Evolutionary conservation across 2,797 vertebrate genomes (phyloP).

Genomic region (Botia almorhae): DNA sequence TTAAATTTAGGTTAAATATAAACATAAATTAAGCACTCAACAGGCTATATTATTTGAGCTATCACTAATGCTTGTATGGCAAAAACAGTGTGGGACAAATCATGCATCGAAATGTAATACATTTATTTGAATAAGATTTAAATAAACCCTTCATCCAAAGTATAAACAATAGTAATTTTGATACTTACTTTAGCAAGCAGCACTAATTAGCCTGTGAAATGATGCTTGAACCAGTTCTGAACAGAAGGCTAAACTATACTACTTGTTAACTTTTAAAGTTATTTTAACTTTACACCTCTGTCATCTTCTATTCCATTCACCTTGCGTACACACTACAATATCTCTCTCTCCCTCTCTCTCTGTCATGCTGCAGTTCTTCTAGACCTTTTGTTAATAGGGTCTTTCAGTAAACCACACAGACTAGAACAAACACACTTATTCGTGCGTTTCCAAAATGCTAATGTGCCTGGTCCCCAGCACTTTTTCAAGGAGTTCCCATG

Average conservation of each 20-base stretch:
- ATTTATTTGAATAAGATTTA: too few relatives aligned
- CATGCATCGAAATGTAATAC: too few relatives aligned
- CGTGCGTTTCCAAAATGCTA: constrained; percentile 76
- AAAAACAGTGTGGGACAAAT: too few relatives aligned
- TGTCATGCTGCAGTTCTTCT: constrained; percentile 16
- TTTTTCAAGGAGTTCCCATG: constrained; percentile 69
- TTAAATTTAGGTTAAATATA: too few relatives aligned
- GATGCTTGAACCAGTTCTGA: too few relatives aligned
- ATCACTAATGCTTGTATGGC: too few relatives aligned
- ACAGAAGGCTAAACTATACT: background rate
- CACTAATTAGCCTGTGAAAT: too few relatives aligned
- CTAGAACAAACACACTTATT: constrained; percentile 76
- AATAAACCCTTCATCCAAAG: too few relatives aligned
- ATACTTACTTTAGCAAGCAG: too few relatives aligned
- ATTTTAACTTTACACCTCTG: constrained; percentile 1
- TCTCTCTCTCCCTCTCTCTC: constrained; percentile 19
- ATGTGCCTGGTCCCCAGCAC: constrained; percentile 69
- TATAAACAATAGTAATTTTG: too few relatives aligned
- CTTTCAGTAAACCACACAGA: constrained; percentile 67
- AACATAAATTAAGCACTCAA: too few relatives aligned
- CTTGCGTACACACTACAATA: constrained; percentile 41
- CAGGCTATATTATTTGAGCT: too few relatives aligned
- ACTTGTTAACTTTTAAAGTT: background rate
- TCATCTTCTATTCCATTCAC: background rate
- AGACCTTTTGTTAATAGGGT: constrained; percentile 62